Base-by-base conservation (phyloP, 1,140 invertebrate genomes). In the Antheraea pernyi region DNA sequence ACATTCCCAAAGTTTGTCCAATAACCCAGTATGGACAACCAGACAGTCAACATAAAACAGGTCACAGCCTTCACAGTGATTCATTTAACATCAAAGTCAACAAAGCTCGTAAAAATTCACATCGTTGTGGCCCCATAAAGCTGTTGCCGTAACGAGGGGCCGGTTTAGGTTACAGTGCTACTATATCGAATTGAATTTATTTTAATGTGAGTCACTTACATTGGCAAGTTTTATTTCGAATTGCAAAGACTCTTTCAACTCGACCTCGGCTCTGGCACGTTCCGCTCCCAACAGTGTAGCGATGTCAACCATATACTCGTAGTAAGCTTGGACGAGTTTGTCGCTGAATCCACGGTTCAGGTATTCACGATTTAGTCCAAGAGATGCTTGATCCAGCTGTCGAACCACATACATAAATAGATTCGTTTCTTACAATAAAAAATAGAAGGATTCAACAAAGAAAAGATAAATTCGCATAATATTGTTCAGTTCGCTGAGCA, bases 161-260 rank as follows among this genome's bases (percentile, higher is more conserved):
- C 69, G 48, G 53, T 67, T 67, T 59, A 59, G 53, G 42, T 59
- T 19, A 58, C 30, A 59, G 19, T 22, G n/a, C 46, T 66, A 67
- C 53, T 67, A 58, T 30, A 59, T 18, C 30, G 10, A 13, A 59
- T 65, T 65, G 37, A 65, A 65, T 65, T 65, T 42, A 42, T 53
- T 53, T 13, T 53, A 66, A 66, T 66, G 30, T 42, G n/a, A 58
- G 11, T 13, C 71, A 93, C 94, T 95, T 94, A 98, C 97, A 85
- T 98, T 98, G n/a, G 98, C 98, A 53, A 99, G 93, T 73, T 95
- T 94, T 16, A 98, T 98, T 94, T 99, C 98, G 81, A 99, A 99
- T 18, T 97, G 92, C 1, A 99, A 93, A 0, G 98, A 97, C 64
- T 97, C 95, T 19, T 93, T 94, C 58, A 99, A 93, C 81, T 99